Base-by-base conservation (phyloP, 2,888 invertebrate genomes). In the Hipparchia semele region DNA sequence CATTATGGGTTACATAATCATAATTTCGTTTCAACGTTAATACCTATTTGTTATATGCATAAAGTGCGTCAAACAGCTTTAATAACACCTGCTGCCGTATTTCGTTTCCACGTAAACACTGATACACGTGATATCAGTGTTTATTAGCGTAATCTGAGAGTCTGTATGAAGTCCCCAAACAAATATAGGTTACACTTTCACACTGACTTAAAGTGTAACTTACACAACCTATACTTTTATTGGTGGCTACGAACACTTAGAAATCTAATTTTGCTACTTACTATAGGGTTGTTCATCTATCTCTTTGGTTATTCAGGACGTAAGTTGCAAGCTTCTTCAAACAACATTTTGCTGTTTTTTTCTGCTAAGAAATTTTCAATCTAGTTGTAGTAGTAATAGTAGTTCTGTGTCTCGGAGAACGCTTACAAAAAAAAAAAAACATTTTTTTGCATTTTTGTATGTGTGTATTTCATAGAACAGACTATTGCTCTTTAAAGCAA, bases 81-180 rank as follows among this genome's bases (percentile, higher is more conserved):
- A 49, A 53, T 65, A 53, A 33, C 65, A 65, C 51, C 51, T 64
- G 62, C n/a, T 10, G 51, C 51, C 23, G 33, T 23, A 13, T 65
- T 65, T 51, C 64, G 23, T 51, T 51, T 62, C 46, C 65, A 3
- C 23, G 10, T 64, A 64, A 64, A 64, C 9, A 49, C 13, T 46
- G 12, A 8, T 64, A 64, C 49, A 9, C 13, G 53, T 33, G 33
- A 23, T 65, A 65, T 65, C 51, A 51, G 33, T 39, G 51, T 65
- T 65, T 51, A 73, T 62, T 70, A 62, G 45, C 49, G 58, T 73
- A 56, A 67, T 70, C 61, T 70, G 65, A 46, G 51, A 68, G 49
- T n/a, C 54, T 39, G 66, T 59, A 53, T 64, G 60, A 12, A 65
- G 65, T 13, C 65, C 53, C 23, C 23, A 39, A 53, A 65, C 33